Base-by-base conservation (phyloP, 2,797 vertebrate genomes). In the Leuciscus waleckii region DNA sequence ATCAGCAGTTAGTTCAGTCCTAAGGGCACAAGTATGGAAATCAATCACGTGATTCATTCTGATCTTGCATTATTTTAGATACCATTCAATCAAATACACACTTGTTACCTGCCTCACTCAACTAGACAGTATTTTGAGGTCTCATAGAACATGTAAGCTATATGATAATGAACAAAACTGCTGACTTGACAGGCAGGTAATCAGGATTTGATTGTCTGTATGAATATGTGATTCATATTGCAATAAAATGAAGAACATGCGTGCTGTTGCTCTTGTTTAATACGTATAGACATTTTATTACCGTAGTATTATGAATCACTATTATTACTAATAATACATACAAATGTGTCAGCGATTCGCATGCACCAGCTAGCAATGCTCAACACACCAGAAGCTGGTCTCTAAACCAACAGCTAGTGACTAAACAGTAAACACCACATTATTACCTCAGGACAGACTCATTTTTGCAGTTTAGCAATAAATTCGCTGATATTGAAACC, bases 1-100 rank as follows among this genome's bases (percentile, higher is more conserved):
- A 78, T 97, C 96, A 87, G 93, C 90, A n/a, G 93, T 88, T 88
- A 96, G 90, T 29, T 97, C 96, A 58, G 91, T 92, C 93, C 96
- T 97, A 78, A 75, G 1, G 17, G 11, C 13, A 51, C 46, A 74
- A 11, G 8, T 1, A 23, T 63, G 29, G 26, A 63, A 74, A 74
- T 49, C 32, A 65, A 49, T 65, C 13, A 82, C 9, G 17, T n/a
- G 56, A 43, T 73, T 37, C 17, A 37, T 26, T 70, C 16, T 41
- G 32, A 41, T 19, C 5, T 26, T 29, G 13, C 21, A 26, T 43
- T 46, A 43, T n/a, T 69, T 67, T 13, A 14, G 1, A 39, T 13
- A 46, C 5, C n/a, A 61, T 35, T 83, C 37, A 61, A 2, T 6
- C 8, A 9, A 5, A 82, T 14, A 23, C 54, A 58, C 13, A 23